These are phyloP conservation scores for Phoronis australis DNA, from an alignment of 2,888 invertebrate species.

Conservation along the genomic window DNA sequence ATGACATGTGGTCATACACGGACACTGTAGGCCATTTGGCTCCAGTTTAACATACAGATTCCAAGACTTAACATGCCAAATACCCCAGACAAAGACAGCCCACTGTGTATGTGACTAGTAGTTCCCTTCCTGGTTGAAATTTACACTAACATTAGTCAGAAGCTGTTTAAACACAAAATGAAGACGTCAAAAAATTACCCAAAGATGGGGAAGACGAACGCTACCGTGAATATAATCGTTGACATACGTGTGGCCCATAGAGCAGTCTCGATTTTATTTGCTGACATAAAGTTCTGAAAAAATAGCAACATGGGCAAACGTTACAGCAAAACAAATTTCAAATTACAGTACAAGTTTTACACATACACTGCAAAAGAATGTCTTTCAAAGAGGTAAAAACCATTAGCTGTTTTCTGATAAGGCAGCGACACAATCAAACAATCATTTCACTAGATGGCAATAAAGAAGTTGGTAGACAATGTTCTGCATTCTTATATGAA, in stretches of 20 bases:
- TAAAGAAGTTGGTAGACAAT: too few relatives aligned
- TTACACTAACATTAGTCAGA: neutral
- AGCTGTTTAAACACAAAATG: neutral
- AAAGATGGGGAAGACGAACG: constrained; percentile 81
- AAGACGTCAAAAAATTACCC: constrained; percentile 63
- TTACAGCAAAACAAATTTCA: too few relatives aligned
- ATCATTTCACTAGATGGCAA: too few relatives aligned
- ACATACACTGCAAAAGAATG: too few relatives aligned
- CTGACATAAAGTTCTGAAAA: constrained; percentile 57
- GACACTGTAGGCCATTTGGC: neutral
- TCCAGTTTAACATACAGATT: neutral
- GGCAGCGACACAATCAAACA: too few relatives aligned
- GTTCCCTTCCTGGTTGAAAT: too few relatives aligned
- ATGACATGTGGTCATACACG: neutral
- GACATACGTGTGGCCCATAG: constrained; percentile 81
- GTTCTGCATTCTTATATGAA: too few relatives aligned
- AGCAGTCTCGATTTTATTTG: constrained; percentile 80
- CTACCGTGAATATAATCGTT: constrained; percentile 75
- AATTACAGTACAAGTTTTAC: too few relatives aligned
- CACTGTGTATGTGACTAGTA: too few relatives aligned
- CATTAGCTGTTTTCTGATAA: too few relatives aligned
- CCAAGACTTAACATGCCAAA: neutral
- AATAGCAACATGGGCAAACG: too few relatives aligned
- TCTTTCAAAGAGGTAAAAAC: too few relatives aligned
- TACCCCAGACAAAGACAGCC: neutral